A percentile compares a stretch with the other conserved stretches of the same genome.
These are phyloP conservation scores for Lepus oiostolus DNA, from an alignment of 2,797 vertebrate species.

Conservation along the genomic window DNA sequence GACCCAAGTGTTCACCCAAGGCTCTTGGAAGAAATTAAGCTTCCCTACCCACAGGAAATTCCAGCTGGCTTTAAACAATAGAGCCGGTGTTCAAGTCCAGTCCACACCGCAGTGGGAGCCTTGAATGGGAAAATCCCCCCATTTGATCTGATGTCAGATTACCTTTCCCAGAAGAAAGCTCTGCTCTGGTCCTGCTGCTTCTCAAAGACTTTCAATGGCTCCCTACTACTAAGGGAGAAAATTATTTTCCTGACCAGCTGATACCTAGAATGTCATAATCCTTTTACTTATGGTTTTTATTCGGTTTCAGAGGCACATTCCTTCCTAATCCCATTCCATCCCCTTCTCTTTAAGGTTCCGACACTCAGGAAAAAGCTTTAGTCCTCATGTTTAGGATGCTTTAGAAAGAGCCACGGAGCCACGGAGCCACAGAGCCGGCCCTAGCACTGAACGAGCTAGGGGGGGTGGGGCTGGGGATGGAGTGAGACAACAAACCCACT, in stretches of 20 bases:
- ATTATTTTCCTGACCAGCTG: background rate
- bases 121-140: background rate
- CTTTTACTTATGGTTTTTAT: background rate
- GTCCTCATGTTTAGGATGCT: background rate
- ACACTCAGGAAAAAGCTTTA: background rate
- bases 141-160: background rate
- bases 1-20: background rate
- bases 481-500: background rate
- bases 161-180: background rate
- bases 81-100: background rate
- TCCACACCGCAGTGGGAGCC: background rate
- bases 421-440: background rate
- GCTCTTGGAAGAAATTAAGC: background rate
- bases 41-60: background rate
- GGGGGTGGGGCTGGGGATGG: too few relatives aligned
- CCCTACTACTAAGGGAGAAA: background rate
- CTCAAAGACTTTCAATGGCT: background rate
- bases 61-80: background rate
- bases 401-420: background rate
- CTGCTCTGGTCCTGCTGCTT: background rate
- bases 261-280: background rate
- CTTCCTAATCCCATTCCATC: background rate
- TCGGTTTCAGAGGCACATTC: conserved; percentile 12
- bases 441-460: background rate
- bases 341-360: background rate